phyloP scores from a whole-genome alignment of 2,888 invertebrate species.

The Cyclophora albipunctata region DNA sequence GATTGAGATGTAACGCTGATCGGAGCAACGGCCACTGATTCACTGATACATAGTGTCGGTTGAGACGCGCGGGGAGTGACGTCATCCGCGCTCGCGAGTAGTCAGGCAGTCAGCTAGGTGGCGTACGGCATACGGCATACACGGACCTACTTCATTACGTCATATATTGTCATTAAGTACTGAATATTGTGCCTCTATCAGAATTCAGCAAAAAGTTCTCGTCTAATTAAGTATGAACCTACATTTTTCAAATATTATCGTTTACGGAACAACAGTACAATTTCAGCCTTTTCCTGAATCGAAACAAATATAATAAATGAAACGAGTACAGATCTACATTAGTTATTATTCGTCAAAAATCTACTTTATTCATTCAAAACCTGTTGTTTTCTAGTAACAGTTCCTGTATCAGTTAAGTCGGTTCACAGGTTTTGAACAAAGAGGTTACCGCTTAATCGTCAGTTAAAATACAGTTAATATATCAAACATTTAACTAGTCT shows the following conservation, averaged over 20 bases:
- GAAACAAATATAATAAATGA: conserved; percentile 32
- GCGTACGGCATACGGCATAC: conserved; percentile 10
- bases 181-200: conserved; percentile 32
- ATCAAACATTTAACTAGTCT: conserved; percentile 75
- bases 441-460: conserved; percentile 64
- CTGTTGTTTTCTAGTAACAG: conserved; percentile 63
- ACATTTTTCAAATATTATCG: conserved; percentile 47
- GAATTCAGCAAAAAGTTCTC: conserved; percentile 29
- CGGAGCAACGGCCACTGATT: conserved; percentile 55
- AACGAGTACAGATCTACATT: conserved; percentile 48
- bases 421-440: conserved; percentile 72
- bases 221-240: conserved; percentile 36
- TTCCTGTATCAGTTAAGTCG: conserved; percentile 63
- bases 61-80: conserved; percentile 32
- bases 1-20: conserved; percentile 47
- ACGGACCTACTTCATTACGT: conserved; percentile 31
- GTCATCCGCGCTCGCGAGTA: conserved; percentile 18
- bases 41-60: conserved; percentile 28
- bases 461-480: conserved; percentile 73
- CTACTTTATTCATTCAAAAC: conserved; percentile 71
- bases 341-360: conserved; percentile 45
- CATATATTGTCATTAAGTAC: conserved; percentile 25
- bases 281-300: conserved; percentile 50
- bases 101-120: conserved; percentile 44
- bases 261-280: conserved; percentile 42